A percentile compares a stretch with the other conserved stretches of the same genome.
Evolutionary conservation across 2,797 vertebrate species (phyloP).

Genomic region (Gambelia wislizenii): DNA sequence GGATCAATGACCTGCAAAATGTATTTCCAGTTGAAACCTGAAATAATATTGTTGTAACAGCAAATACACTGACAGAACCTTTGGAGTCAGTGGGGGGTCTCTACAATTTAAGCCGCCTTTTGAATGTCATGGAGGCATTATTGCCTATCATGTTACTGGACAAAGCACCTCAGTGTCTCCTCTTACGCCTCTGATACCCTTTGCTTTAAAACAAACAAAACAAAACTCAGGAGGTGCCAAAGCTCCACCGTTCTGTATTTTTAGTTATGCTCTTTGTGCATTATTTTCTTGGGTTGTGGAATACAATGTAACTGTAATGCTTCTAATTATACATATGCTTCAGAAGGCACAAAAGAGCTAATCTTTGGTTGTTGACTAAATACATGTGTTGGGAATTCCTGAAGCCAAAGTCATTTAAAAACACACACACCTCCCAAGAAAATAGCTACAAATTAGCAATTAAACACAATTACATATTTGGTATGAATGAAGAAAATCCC

Average conservation of each 20-base stretch:
- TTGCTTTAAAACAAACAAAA: background rate
- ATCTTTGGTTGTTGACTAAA: conserved; percentile 25
- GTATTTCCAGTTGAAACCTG: background rate
- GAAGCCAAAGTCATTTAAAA: background rate
- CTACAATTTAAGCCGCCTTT: background rate
- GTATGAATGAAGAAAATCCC: conserved; percentile 14
- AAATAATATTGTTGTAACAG: background rate
- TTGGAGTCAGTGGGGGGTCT: background rate
- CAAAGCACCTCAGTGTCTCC: conserved; percentile 17
- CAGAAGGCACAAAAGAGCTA: conserved; percentile 43
- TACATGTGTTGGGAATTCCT: background rate
- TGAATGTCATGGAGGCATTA: conserved; percentile 26
- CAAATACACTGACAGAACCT: background rate
- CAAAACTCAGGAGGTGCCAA: conserved; percentile 9
- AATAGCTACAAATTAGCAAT: conserved; percentile 25
- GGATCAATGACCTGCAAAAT: conserved; percentile 7
- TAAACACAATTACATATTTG: background rate
- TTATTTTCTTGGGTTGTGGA: conserved; percentile 25
- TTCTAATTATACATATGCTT: conserved; percentile 2
- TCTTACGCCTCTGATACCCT: background rate
- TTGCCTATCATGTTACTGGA: conserved; percentile 17
- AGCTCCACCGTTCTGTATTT: conserved; percentile 32
- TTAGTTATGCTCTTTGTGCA: conserved; percentile 32
- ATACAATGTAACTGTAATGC: conserved; percentile 23
- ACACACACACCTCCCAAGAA: conserved; percentile 1